These are phyloP conservation scores for Harpagoxenus sublaevis DNA, from an alignment of 2,888 invertebrate genomes.

Conservation along the genomic window DNA sequence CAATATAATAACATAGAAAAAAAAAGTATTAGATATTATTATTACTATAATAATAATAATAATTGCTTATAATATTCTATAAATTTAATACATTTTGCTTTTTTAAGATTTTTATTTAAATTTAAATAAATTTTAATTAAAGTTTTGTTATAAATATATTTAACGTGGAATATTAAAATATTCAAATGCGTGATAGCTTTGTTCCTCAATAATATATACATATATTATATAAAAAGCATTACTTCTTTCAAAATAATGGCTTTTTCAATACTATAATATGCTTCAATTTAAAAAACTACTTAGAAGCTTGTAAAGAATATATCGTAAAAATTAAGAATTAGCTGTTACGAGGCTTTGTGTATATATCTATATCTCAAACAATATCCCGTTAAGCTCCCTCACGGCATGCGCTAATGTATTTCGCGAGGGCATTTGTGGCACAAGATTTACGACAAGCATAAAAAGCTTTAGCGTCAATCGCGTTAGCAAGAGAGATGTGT, in stretches of 20 bases:
- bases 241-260: background rate
- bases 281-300: background rate
- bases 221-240: background rate
- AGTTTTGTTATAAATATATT: background rate
- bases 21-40: background rate
- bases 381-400: background rate
- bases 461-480: conserved; percentile 55
- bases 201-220: background rate
- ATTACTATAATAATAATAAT: background rate
- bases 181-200: background rate
- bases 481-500: background rate
- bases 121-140: conserved; percentile 4
- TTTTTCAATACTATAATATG: background rate
- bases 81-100: background rate
- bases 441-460: conserved; percentile 53
- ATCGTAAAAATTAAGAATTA: background rate
- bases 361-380: background rate
- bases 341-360: background rate
- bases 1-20: background rate
- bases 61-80: background rate
- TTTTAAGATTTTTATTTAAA: background rate
- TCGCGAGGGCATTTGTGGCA: conserved; percentile 11
- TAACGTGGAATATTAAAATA: conserved; percentile 26
- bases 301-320: background rate
- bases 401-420: conserved; percentile 10